Evolutionary conservation across 2,797 vertebrate genomes (phyloP), one percentile per base, ranked within the genome.

Genomic region (Ibycter americanus): DNA sequence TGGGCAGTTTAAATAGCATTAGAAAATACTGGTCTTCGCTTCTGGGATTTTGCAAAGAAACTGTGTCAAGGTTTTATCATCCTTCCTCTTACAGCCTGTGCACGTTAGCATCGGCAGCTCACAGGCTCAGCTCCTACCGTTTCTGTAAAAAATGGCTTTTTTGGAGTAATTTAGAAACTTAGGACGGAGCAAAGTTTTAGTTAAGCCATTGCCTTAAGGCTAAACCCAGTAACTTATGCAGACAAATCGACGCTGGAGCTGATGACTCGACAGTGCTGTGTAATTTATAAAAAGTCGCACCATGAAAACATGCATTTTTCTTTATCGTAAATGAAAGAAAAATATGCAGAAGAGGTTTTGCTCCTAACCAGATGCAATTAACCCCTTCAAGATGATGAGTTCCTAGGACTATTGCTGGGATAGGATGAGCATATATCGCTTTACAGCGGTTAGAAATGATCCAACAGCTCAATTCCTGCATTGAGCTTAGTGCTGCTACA

Each of bases 211-310:
- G 70, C 68, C 79, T 23, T 59, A 27, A 63, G 91, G 79, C 77
- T 95, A 19, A 91, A 72, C 62, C 25, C 32, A 0, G 61, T 13
- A 29, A 89, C 55, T 32, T 27, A 38, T 2, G 6, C 56, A 56
- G 79, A 44, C 49, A 55, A 62, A 83, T 40, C 58, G 70, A 17
- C 6, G 4, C 74, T 31, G 70, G 44, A 70, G 88, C 90, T 9
- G 92, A 66, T 79, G 93, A 88, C 88, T 94, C 32, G 66, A 15
- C 61, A 12, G 66, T 11, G 94, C 83, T 95, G 83, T 94, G 93
- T 90, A 73, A 89, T 84, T 92, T 87, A 71, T 40, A 21, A 31
- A 54, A 70, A 66, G 44, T 92, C 79, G 7, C 93, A 61, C 77
- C 46, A 61, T 0, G 49, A 81, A 87, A 95, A 86, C 68, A 79